These are phyloP conservation scores for Electrona antarctica DNA, from an alignment of 2,113 vertebrate species.

Conservation along the genomic window DNA sequence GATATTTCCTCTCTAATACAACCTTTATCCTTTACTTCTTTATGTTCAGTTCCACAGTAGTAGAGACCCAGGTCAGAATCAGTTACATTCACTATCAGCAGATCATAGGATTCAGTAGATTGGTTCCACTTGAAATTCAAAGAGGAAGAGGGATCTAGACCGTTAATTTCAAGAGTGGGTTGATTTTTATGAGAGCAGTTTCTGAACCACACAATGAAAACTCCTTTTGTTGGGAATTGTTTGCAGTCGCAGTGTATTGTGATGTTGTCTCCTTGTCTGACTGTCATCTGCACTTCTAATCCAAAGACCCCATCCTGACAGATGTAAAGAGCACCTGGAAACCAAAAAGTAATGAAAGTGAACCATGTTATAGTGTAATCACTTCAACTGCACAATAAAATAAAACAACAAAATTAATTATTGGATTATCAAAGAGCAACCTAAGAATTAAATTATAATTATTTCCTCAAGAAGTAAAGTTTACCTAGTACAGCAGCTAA, in stretches of 20 bases:
- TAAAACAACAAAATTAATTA: too few relatives aligned
- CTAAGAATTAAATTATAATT: background rate
- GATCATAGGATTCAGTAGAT: background rate
- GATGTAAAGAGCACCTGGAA: background rate
- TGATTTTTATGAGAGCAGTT: too few relatives aligned
- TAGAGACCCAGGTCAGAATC: slow-evolving; percentile 41
- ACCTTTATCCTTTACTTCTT: rapidly evolving
- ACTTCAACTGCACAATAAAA: too few relatives aligned
- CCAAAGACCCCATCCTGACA: background rate
- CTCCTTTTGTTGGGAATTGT: too few relatives aligned
- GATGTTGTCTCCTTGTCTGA: background rate
- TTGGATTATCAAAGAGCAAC: background rate
- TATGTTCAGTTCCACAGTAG: slow-evolving; percentile 23
- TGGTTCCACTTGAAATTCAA: background rate
- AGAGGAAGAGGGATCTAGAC: too few relatives aligned
- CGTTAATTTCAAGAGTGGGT: too few relatives aligned
- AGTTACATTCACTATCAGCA: slow-evolving; percentile 45
- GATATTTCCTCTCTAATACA: rapidly evolving
- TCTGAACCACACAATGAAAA: too few relatives aligned
- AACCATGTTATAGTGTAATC: too few relatives aligned
- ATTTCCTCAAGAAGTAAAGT: background rate
- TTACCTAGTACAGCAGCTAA: background rate
- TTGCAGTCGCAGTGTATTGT: background rate
- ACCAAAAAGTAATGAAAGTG: background rate
- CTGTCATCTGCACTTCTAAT: background rate